phyloP scores from a whole-genome alignment of 2,113 vertebrate species.

The Monarcha castaneiventris region DNA sequence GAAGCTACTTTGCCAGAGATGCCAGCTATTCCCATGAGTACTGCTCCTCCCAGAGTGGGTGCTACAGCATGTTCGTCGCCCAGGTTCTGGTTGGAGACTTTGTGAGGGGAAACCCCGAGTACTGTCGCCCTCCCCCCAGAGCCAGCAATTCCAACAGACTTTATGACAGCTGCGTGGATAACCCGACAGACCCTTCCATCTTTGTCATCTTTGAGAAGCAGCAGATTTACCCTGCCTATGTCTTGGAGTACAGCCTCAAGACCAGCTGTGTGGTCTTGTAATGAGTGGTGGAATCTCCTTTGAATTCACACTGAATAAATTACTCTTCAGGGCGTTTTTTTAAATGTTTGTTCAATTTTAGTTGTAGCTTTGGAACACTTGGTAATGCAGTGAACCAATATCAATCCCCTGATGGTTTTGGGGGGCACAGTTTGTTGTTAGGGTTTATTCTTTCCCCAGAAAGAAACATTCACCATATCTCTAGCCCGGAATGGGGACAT shows the following conservation, averaged over 20 bases:
- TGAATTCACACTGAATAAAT: slow-evolving; percentile 7
- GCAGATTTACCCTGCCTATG: slow-evolving; percentile 88
- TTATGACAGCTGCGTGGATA: slow-evolving; percentile 86
- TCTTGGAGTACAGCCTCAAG: slow-evolving; percentile 63
- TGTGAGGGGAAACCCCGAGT: slow-evolving; percentile 43
- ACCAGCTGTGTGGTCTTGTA: not conserved
- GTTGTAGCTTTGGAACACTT: not conserved
- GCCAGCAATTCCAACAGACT: not conserved
- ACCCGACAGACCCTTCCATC: slow-evolving; percentile 69
- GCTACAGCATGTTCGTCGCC: slow-evolving; percentile 76
- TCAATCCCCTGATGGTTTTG: not conserved
- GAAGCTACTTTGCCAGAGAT: slow-evolving; percentile 87
- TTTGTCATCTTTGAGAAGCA: slow-evolving; percentile 88
- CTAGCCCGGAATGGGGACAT: not conserved
- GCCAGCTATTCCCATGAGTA: slow-evolving; percentile 76
- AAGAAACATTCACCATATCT: not conserved
- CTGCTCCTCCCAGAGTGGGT: not conserved
- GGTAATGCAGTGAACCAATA: not conserved
- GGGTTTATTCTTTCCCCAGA: not conserved
- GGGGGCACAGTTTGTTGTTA: not conserved
- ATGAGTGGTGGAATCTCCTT: not conserved
- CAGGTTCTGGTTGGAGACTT: slow-evolving; percentile 75
- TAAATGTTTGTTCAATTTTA: not conserved
- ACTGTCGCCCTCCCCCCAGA: slow-evolving; percentile 67
- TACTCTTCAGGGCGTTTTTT: not conserved